Base-by-base conservation (phyloP, 2,113 vertebrate genomes). In the Tautogolabrus adspersus region DNA sequence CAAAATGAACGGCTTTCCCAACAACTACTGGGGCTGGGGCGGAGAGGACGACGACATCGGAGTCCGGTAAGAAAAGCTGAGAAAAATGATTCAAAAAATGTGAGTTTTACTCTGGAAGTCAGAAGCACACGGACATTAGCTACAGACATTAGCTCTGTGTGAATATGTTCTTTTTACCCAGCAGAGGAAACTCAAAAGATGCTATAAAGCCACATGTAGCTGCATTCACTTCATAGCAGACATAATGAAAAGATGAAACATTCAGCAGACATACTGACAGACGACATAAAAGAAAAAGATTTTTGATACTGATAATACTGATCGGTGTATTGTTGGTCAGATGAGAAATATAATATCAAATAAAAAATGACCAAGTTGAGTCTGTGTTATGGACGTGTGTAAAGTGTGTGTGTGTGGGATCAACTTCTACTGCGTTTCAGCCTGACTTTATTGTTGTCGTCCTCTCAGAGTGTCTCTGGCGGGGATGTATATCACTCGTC, bases 1-100 rank as follows among this genome's bases (percentile, higher is more conserved):
- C 57, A 96, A 94, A 84, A 95, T 96, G 82, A 95, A 95, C 0
- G 95, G 95, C 4, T 96, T 96, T 66, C 93, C 96, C 57, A 96
- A 94, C 79, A 95, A 93, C 64, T 95, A 94, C 91, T 96, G 93
- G 95, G 94, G 94, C 69, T 94, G 95, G 95, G 94, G 95, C 0
- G 93, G 91, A 2, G 96, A 96, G 85, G 96, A 96, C 1, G 93
- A 95, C 0, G 95, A 96, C 79, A 95, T 96, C 0, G 93, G 94
- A 16, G 52, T 94, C 87, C 92, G 95, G 95, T 96, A 63, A 88
- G 93, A 47, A 54, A 10, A 56, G 6, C 44, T 55, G 1, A 11
- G 49, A 1, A 5, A 18, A 10, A 21, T 52, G 10, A 13, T 26
- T 3, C 10, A 12, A 1, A 54, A 7, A 12, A 44, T 23, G 12